A percentile compares a stretch with the other conserved stretches of the same genome.
These are phyloP conservation scores for Tachystola acroxantha DNA, from an alignment of 2,888 invertebrate species.

Conservation along the genomic window DNA sequence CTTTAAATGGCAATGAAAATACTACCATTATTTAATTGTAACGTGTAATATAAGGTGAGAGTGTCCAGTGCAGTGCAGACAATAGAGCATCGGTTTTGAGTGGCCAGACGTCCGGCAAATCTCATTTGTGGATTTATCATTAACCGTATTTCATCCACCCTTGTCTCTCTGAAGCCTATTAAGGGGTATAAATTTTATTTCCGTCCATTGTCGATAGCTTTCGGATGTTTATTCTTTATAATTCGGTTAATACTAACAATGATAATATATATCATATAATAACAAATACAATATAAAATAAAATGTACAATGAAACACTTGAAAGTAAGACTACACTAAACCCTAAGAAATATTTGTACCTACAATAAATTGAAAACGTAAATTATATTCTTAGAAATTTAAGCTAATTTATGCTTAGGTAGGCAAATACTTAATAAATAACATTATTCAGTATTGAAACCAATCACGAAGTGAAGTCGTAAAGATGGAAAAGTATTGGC, in stretches of 20 bases:
- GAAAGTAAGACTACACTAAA: too few relatives aligned
- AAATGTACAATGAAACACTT: too few relatives aligned
- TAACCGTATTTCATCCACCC: constrained; percentile 74
- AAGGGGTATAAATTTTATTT: constrained; percentile 72
- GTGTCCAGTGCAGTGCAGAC: constrained; percentile 71
- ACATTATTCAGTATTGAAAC: constrained; percentile 20
- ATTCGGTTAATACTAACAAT: constrained; percentile 42
- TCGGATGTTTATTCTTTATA: constrained; percentile 59
- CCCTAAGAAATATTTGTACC: too few relatives aligned
- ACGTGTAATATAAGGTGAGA: constrained; percentile 68
- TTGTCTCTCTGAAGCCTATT: constrained; percentile 64
- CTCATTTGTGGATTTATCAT: constrained; percentile 79
- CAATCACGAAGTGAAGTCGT: constrained; percentile 53
- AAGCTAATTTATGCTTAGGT: too few relatives aligned
- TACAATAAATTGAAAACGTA: too few relatives aligned
- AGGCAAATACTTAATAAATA: too few relatives aligned
- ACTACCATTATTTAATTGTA: constrained; percentile 54
- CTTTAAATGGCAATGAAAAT: constrained; percentile 42
- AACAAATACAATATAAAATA: too few relatives aligned
- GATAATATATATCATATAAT: constrained; percentile 22
- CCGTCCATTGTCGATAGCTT: constrained; percentile 57
- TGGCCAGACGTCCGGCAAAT: constrained; percentile 75
- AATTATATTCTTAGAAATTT: too few relatives aligned
- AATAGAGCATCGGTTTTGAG: constrained; percentile 68
- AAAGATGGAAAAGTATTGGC: constrained; percentile 61